phyloP scores from a whole-genome alignment of 2,113 vertebrate genomes.

The Cheirogaleus medius region DNA sequence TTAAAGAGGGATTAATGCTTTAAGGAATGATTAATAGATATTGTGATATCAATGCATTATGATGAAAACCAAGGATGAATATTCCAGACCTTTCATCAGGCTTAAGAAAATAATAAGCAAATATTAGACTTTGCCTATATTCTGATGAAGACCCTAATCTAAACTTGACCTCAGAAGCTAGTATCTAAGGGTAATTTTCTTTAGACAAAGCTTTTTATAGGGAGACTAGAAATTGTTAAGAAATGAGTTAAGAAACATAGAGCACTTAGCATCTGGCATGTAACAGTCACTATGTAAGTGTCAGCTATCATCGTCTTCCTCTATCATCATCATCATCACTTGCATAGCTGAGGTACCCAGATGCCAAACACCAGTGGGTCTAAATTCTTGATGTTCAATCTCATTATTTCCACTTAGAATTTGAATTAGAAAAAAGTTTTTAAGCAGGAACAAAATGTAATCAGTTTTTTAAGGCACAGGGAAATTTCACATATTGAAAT shows the following conservation, averaged over 20 bases:
- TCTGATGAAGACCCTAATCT: background rate
- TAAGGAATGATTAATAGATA: background rate
- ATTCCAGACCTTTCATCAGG: conserved; percentile 15
- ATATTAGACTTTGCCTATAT: background rate
- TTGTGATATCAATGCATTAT: background rate
- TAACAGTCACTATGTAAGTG: background rate
- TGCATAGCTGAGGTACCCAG: background rate
- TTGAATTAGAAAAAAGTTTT: conserved; percentile 23
- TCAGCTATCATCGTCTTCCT: background rate
- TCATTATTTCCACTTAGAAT: conserved; percentile 31
- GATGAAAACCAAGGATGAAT: conserved; percentile 26
- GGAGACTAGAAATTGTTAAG: background rate
- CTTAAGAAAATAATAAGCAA: conserved; percentile 35
- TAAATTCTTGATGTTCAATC: background rate
- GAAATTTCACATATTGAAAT: conserved; percentile 61
- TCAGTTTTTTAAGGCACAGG: background rate
- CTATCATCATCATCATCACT: background rate
- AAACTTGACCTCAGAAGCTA: background rate
- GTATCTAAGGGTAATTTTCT: background rate
- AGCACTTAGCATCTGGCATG: background rate
- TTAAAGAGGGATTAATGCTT: background rate
- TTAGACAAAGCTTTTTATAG: background rate
- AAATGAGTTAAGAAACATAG: background rate
- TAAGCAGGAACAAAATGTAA: conserved; percentile 40
- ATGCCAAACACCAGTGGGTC: background rate